phyloP scores from a whole-genome alignment of 2,797 vertebrate genomes.

The Pogoniulus pusillus region DNA sequence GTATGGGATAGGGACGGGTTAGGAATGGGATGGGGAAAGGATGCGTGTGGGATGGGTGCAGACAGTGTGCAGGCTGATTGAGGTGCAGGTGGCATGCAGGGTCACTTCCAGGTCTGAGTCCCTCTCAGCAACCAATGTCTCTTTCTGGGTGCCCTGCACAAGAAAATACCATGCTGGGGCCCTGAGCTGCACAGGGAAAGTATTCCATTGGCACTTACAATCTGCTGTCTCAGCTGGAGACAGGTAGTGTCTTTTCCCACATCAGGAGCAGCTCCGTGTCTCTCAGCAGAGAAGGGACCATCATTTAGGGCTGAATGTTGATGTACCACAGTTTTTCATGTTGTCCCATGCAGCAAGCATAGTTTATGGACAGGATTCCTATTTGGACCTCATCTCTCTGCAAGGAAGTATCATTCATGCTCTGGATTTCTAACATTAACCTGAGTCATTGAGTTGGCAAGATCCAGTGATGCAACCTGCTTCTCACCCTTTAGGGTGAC shows the following conservation, averaged over 20 bases:
- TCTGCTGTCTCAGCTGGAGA: background rate
- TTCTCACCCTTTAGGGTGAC: rapidly evolving
- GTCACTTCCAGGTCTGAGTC: background rate
- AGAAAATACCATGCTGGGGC: rapidly evolving
- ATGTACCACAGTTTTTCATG: background rate
- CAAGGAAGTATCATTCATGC: background rate
- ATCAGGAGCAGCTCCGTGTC: background rate
- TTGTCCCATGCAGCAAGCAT: background rate
- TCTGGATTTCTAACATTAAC: background rate
- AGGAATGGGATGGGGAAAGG: background rate
- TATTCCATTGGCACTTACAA: background rate
- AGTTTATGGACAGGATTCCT: background rate
- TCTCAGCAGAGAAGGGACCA: background rate
- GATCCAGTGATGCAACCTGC: background rate
- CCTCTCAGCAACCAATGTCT: background rate
- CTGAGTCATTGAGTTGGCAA: background rate
- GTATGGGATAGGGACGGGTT: background rate
- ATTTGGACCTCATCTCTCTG: too few relatives aligned
- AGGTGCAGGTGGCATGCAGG: background rate
- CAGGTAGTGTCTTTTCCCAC: rapidly evolving
- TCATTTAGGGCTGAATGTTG: background rate
- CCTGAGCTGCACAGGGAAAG: background rate
- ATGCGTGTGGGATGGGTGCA: background rate
- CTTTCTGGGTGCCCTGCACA: background rate
- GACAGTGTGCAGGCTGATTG: too few relatives aligned